Evolutionary conservation across 37 sponge, comb jelly and placozoan genomes (phyloP), one percentile per base, ranked within the genome.

Genomic region (Halichondria panicea): DNA sequence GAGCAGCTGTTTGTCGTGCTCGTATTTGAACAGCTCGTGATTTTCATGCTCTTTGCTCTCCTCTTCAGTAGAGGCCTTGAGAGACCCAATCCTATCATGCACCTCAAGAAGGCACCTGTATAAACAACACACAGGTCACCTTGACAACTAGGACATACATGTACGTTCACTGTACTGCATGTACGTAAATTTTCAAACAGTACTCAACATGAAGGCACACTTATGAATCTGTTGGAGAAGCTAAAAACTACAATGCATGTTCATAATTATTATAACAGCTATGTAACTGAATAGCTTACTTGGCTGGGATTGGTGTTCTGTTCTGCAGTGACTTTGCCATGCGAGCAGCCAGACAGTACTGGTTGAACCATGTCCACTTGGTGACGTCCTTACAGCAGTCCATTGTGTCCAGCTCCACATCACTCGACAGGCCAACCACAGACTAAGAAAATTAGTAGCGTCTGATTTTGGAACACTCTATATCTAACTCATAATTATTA

Each of bases 301-400:
- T 70, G 0, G 68, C 39, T 2, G 92, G 92, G 40, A 94, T 73
- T 22, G 76, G 42, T 1, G 81, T 76, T 38, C 92, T 68, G 41
- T 72, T 64, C 59, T 83, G 84, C 6, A 97, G 55, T 36, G 89
- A 66, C 57, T 76, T 73, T 33, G 89, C 91, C 74, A 91, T 87
- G 31, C 89, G 83, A 34, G 82, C 68, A 2, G 92, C 92, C 56
- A 77, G 46, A 52, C 92, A 91, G 79, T 87, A 97, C 65, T 88
- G 86, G 8, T 60, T 33, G 52, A 97, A 97, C 97, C 97, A 97
- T 53, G 65, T 52, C 97, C 97, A 96, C 75, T 90, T 90, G 52
- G 76, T 64, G 0, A 40, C n/a, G 55, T 96, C 97, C 4, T 58
- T 41, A 19, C 91, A 90, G 43, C 60, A 60, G 19, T 75, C 75